Base-by-base conservation (phyloP, 2,797 vertebrate species). In the Gouania willdenowi region DNA sequence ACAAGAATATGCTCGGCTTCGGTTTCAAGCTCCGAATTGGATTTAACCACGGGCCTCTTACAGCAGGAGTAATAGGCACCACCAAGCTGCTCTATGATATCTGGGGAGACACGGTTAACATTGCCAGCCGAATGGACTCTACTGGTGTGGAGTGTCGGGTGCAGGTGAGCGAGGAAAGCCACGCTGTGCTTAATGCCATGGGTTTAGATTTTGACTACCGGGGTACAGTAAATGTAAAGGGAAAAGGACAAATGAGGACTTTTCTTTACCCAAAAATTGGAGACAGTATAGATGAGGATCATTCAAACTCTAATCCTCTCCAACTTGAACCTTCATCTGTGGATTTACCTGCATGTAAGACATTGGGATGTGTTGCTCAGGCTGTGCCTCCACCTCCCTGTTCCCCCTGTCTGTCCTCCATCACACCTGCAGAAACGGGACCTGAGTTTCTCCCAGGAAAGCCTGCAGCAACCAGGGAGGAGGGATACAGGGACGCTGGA, bases 211-310 rank as follows among this genome's bases (percentile, higher is more conserved):
- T 99, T 42, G 94, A 99, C 84, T 99, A 99, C 49, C 88, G 97
- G 35, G 97, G 97, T 60, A 99, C 97, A 0, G 96, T 99, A 71
- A 98, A 99, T 5, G 97, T 99, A 27, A 99, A 99, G 76, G 97
- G 97, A 12, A 99, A 98, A 49, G 97, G 97, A 43, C 93, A 99
- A 80, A 99, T 98, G 97, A 97, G 97, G 91, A 99, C 97, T 80
- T 99, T 94, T 80, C 90, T 99, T 2, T 98, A 89, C 77, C 95
- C 95, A 14, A 93, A 90, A 75, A 92, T 92, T 82, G 88, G 71
- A 37, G 91, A 92, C 75, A 91, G 76, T 83, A 0, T 87, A 87
- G 50, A 38, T 29, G 72, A 73, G 22, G 75, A 93, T 66, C 85
- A 83, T 79, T 67, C 80, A 35, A 79, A 75, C 46, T 88, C 84